A percentile compares a stretch with the other conserved stretches of the same genome.
Evolutionary conservation across 2,888 invertebrate species (phyloP).

Genomic region (Drosophila fungiperda): DNA sequence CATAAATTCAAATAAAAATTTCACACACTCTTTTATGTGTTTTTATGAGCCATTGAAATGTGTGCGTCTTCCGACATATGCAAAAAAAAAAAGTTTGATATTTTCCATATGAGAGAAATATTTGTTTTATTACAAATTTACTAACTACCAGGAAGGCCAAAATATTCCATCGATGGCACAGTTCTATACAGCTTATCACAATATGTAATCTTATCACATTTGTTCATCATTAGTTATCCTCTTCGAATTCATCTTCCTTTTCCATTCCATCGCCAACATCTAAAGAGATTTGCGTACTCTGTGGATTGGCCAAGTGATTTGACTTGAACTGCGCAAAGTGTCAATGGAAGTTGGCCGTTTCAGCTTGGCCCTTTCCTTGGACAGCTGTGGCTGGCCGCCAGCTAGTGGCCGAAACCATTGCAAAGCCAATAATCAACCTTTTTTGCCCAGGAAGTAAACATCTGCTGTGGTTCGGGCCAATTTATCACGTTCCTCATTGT

Average conservation of each 20-base stretch:
- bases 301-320: background rate
- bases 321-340: background rate
- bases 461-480: conserved; percentile 24
- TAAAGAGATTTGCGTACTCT: background rate
- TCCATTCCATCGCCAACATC: background rate
- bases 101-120: background rate
- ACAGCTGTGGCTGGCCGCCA: conserved; percentile 18
- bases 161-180: background rate
- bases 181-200: too few species aligned
- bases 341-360: background rate
- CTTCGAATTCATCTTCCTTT: background rate
- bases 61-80: background rate
- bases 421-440: conserved; percentile 25
- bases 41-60: conserved; percentile 27
- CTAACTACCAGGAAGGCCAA: background rate
- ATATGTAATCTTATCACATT: background rate
- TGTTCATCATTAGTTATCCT: background rate
- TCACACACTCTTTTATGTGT: conserved; percentile 24
- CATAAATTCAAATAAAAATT: conserved; percentile 35
- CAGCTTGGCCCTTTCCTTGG: background rate
- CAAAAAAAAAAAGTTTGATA: background rate
- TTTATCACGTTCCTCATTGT: conserved; percentile 25
- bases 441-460: conserved; percentile 37
- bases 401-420: conserved; percentile 41
- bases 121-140: background rate